Conservation (phyloP, 2,113 vertebrate species). For the Aegotheles bennettii region DNA sequence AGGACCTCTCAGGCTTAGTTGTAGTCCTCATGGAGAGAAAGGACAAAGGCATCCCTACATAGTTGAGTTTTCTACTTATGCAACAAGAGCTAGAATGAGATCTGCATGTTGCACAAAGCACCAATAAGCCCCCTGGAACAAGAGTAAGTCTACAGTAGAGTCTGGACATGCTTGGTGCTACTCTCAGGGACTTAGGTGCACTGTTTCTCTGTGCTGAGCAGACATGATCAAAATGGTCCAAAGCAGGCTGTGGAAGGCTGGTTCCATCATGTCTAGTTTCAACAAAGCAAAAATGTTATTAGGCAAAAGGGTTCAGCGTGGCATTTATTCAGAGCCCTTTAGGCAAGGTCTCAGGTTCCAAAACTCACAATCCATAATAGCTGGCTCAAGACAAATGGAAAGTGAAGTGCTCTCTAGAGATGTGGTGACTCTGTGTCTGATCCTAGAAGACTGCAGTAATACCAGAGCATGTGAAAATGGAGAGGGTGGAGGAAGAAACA, state of each 20-base stretch:
- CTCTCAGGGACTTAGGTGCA: not conserved
- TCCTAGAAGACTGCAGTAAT: constrained; percentile 4
- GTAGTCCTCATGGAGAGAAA: not conserved
- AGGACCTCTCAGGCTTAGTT: not conserved
- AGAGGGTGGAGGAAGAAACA: constrained; percentile 29
- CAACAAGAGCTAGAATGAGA: not conserved
- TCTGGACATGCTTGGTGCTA: not conserved
- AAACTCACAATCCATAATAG: constrained; percentile 14
- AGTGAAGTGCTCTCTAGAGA: not conserved
- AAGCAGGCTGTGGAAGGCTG: not conserved
- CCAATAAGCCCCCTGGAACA: not conserved
- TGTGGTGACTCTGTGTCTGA: constrained; percentile 16
- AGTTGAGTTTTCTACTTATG: not conserved
- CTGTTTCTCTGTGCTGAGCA: not conserved
- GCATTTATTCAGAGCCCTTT: constrained; percentile 23
- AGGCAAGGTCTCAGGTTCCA: constrained; percentile 1
- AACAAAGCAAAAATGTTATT: constrained; percentile 32
- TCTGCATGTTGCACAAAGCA: not conserved
- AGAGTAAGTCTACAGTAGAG: not conserved
- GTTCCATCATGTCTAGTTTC: not conserved
- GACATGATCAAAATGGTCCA: not conserved
- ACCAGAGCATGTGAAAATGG: constrained; percentile 20
- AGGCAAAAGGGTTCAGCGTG: constrained; percentile 7
- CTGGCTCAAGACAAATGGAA: constrained; percentile 33
- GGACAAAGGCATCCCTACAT: not conserved